Conservation (phyloP, 2,797 vertebrate species). For the Odontamblyopus lacepedii region DNA sequence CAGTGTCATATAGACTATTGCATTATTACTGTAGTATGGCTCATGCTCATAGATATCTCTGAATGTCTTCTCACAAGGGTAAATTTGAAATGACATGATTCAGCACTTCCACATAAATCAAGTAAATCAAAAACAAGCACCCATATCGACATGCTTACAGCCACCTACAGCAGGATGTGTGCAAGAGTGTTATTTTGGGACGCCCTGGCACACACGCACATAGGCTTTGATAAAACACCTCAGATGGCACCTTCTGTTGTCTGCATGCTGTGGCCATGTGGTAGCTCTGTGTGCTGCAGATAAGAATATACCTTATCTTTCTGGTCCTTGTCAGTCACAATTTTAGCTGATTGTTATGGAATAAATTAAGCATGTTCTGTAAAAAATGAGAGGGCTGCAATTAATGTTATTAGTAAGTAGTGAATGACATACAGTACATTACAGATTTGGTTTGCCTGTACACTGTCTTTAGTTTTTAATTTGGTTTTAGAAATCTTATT, state of each 20-base stretch:
- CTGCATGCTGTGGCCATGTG: conserved; percentile 44
- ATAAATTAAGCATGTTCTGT: conserved; percentile 4
- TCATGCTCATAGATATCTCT: neutral
- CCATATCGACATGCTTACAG: conserved; percentile 39
- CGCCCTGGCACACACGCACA: conserved; percentile 61
- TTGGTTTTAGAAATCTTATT: neutral
- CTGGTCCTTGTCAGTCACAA: conserved; percentile 19
- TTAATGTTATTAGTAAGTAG: neutral
- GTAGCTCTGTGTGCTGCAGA: conserved; percentile 58
- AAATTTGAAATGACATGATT: neutral
- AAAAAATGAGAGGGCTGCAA: conserved; percentile 13
- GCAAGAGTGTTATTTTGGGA: conserved; percentile 65
- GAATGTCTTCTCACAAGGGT: neutral
- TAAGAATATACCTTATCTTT: conserved; percentile 23
- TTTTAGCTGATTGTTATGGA: conserved; percentile 25
- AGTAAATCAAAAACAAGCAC: conserved; percentile 3
- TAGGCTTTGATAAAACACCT: conserved; percentile 61
- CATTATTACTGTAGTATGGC: neutral
- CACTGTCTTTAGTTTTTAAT: neutral
- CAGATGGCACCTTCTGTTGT: conserved; percentile 72
- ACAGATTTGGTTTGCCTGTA: neutral
- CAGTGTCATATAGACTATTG: neutral
- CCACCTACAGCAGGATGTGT: conserved; percentile 38
- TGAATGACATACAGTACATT: neutral
- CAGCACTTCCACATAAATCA: neutral